phyloP scores from a whole-genome alignment of 53 echinoderm and acorn worm genomes.

The Actinopyga echinites region DNA sequence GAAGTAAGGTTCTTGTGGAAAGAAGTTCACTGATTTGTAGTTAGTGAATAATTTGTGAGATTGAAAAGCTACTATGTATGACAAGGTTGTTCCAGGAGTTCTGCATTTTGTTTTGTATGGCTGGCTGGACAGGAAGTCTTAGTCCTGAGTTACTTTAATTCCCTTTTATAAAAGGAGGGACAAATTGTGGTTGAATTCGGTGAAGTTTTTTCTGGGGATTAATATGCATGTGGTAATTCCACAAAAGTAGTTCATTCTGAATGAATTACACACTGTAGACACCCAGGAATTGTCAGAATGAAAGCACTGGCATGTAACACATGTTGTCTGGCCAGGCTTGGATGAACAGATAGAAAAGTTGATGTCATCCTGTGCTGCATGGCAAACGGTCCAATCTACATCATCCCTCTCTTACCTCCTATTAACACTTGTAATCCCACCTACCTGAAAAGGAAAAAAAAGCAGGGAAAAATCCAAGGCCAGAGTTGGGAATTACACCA shows the following conservation, averaged over 20 bases:
- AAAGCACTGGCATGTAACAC: slow-evolving; percentile 42
- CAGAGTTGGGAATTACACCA: too few species aligned
- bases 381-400: slow-evolving; percentile 27
- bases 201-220: slow-evolving; percentile 57
- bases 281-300: slow-evolving; percentile 57
- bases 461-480: too few species aligned
- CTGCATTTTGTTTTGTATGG: slow-evolving; percentile 48
- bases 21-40: too few species aligned
- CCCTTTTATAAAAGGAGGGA: slow-evolving; percentile 39
- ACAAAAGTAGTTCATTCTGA: slow-evolving; percentile 25
- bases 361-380: slow-evolving; percentile 25
- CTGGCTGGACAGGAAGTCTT: slow-evolving; percentile 8
- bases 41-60: too few species aligned
- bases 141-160: neutral
- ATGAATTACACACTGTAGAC: slow-evolving; percentile 51
- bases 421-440: too few species aligned
- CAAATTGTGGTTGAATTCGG: slow-evolving; percentile 53
- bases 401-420: too few species aligned
- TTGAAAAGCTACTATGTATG: neutral
- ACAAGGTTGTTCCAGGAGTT: neutral
- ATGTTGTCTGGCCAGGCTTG: slow-evolving; percentile 61
- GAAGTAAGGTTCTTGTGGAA: too few species aligned
- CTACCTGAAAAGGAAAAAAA: too few species aligned
- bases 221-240: slow-evolving; percentile 57
- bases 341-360: slow-evolving; percentile 53